These are phyloP conservation scores for Apantesis nais DNA, from an alignment of 2,888 invertebrate species.

Conservation along the genomic window DNA sequence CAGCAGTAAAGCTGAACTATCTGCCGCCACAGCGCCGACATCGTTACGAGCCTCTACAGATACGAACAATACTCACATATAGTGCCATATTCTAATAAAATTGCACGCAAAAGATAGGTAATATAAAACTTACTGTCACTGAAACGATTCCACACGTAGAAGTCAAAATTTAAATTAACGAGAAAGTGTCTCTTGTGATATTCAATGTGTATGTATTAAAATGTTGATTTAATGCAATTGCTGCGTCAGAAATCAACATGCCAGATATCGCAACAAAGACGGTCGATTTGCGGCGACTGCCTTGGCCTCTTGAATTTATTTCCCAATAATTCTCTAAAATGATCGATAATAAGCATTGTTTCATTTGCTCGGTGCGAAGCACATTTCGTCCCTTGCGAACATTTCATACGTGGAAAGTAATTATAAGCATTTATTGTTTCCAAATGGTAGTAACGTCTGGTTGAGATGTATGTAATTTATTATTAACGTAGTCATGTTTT, in stretches of 20 bases:
- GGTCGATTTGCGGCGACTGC: slow-evolving; percentile 40
- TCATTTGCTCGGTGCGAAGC: slow-evolving; percentile 38
- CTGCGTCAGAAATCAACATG: slow-evolving; percentile 29
- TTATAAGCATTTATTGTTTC: slow-evolving; percentile 72
- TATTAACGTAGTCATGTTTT: slow-evolving; percentile 72
- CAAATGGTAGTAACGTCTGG: slow-evolving; percentile 65
- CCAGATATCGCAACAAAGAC: slow-evolving; percentile 42
- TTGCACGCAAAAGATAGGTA: slow-evolving; percentile 43
- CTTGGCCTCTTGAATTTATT: slow-evolving; percentile 57
- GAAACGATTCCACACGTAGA: slow-evolving; percentile 44
- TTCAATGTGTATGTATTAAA: slow-evolving; percentile 42
- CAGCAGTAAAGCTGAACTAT: slow-evolving; percentile 71
- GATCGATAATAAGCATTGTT: slow-evolving; percentile 64
- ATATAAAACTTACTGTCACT: slow-evolving; percentile 53
- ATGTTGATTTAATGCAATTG: slow-evolving; percentile 42
- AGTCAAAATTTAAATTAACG: slow-evolving; percentile 33
- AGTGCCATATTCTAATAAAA: slow-evolving; percentile 46
- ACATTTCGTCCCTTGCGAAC: slow-evolving; percentile 50
- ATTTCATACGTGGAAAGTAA: slow-evolving; percentile 67
- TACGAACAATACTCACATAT: slow-evolving; percentile 46
- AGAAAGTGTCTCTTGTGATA: slow-evolving; percentile 26
- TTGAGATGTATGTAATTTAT: slow-evolving; percentile 72
- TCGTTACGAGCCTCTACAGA: slow-evolving; percentile 46
- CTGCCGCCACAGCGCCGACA: slow-evolving; percentile 51
- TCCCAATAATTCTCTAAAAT: slow-evolving; percentile 60